Evolutionary conservation across 2,797 vertebrate species (phyloP), one percentile per base, ranked within the genome.

Genomic region (Sylvilagus floridanus): DNA sequence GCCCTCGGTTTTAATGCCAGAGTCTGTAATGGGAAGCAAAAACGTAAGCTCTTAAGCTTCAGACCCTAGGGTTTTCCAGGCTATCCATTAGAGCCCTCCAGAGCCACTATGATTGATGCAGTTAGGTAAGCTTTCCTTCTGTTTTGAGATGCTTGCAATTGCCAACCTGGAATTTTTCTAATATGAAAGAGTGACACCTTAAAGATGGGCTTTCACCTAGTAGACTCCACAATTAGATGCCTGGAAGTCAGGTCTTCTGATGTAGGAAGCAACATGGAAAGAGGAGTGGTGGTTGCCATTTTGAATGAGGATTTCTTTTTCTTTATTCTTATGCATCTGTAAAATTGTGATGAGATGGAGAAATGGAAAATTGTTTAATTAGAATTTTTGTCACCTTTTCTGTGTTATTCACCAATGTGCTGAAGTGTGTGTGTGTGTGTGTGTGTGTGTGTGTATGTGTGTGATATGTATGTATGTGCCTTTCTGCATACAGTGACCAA

Each of bases 61-160:
- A 62, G 32, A 65, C 26, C 47, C 22, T 52, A 50, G n/a, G 17
- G 28, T 24, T 57, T 78, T 82, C 7, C 1, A 0, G 16, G 42
- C 22, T 84, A 68, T 32, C 26, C 30, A 63, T 50, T 93, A 87
- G 60, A 90, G 30, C 19, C 9, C 22, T 89, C 57, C 57, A 75
- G 78, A 96, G 24, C 26, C 50, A 83, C 75, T 95, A 66, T 89
- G 66, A 88, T 54, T 71, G 60, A 88, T 26, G 47, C 47, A 87
- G 9, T 47, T 47, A 47, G 9, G 35, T 71, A 13, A 84, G 73
- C 52, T n/a, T 92, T 84, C 91, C 63, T 94, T 94, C 35, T 50
- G 35, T 35, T 91, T 83, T 95, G 86, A 94, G 81, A 89, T 87
- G 26, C 28, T 89, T 94, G 50, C 32, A 73, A 32, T 28, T 84